Percentiles rank a stretch among this genome's conserved stretches.
phyloP scores from a whole-genome alignment of 2,888 invertebrate species.

The Napeogenes inachia region DNA sequence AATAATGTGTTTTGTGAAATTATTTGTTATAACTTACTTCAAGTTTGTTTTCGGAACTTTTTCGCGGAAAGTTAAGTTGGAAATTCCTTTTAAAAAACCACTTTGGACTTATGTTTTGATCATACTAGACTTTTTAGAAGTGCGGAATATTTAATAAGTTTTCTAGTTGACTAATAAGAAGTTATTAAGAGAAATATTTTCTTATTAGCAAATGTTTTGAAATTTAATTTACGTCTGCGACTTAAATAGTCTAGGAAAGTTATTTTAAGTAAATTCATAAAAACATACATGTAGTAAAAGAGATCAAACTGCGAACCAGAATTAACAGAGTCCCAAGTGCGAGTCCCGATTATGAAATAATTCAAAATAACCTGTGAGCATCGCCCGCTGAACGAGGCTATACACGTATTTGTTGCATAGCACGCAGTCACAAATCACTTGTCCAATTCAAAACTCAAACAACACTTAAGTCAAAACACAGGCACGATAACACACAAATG shows the following conservation, averaged over 20 bases:
- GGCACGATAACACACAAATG: constrained; percentile 60
- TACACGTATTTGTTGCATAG: constrained; percentile 68
- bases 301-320: background rate
- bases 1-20: too few relatives aligned
- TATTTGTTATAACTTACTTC: too few relatives aligned
- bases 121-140: too few relatives aligned
- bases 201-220: background rate
- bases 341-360: constrained; percentile 52
- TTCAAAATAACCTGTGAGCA: constrained; percentile 73
- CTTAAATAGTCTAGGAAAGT: background rate
- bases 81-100: too few relatives aligned
- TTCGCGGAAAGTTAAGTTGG: too few relatives aligned
- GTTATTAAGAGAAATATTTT: too few relatives aligned
- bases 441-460: constrained; percentile 65
- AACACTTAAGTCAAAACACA: constrained; percentile 73
- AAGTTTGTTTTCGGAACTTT: too few relatives aligned
- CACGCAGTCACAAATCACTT: constrained; percentile 74
- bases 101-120: too few relatives aligned
- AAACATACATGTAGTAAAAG: constrained; percentile 1
- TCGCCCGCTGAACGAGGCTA: constrained; percentile 75
- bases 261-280: background rate
- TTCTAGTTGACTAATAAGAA: too few relatives aligned
- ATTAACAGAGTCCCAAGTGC: constrained; percentile 30
- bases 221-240: background rate
- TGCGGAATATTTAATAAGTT: too few relatives aligned